Evolutionary conservation across 2,797 vertebrate species (phyloP).

Genomic region (Falco cherrug): DNA sequence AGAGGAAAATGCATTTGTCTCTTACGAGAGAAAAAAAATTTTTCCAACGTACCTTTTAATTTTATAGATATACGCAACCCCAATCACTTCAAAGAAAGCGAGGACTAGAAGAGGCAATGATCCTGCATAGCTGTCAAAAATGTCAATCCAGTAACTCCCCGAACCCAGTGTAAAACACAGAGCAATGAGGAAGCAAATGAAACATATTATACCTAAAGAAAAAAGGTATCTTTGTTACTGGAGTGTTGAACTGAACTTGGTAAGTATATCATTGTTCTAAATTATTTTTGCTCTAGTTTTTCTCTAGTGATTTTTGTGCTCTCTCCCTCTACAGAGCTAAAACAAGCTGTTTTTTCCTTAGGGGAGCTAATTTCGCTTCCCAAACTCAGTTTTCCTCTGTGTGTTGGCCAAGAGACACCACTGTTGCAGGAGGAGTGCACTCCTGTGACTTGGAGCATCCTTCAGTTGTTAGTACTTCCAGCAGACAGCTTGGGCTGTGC

Average conservation of each 20-base stretch:
- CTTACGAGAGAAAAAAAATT: not conserved
- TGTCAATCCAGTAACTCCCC: slow-evolving; percentile 93
- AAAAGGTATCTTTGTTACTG: not conserved
- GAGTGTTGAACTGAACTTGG: not conserved
- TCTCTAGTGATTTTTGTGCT: not conserved
- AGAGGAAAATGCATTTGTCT: not conserved
- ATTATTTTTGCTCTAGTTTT: not conserved
- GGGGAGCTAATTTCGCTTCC: not conserved
- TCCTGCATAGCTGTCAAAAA: slow-evolving; percentile 86
- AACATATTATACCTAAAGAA: slow-evolving; percentile 78
- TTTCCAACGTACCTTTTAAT: slow-evolving; percentile 79
- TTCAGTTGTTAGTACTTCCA: not conserved
- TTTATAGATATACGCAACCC: slow-evolving; percentile 81
- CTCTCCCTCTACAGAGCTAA: not conserved
- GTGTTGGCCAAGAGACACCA: not conserved
- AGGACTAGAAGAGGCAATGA: slow-evolving; percentile 87
- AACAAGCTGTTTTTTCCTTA: not conserved
- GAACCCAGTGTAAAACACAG: slow-evolving; percentile 87
- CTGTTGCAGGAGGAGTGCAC: not conserved
- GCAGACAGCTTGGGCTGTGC: not conserved
- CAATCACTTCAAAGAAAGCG: slow-evolving; percentile 85
- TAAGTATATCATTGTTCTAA: not conserved
- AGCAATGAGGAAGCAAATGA: slow-evolving; percentile 76
- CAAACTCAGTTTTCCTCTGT: not conserved
- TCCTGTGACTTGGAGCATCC: not conserved